Conservation (phyloP, 2,888 invertebrate species). For the Antheraea assamensis region DNA sequence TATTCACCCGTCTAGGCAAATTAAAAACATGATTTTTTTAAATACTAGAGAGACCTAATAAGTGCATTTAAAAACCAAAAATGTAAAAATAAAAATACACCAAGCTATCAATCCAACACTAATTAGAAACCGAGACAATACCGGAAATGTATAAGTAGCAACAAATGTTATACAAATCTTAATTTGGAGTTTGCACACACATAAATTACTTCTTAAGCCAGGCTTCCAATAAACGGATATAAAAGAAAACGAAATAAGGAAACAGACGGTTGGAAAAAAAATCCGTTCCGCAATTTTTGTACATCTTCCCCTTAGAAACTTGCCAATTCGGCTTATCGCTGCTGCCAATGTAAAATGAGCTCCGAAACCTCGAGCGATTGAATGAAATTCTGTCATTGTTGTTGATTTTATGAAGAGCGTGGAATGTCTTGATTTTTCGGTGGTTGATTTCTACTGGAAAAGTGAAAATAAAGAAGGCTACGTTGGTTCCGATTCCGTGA, state of each 20-base stretch:
- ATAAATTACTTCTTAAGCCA: constrained; percentile 68
- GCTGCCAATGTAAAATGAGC: constrained; percentile 51
- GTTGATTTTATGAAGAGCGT: constrained; percentile 10
- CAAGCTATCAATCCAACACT: neutral
- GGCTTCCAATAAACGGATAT: constrained; percentile 69
- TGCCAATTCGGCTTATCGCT: constrained; percentile 53
- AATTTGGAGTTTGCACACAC: constrained; percentile 47
- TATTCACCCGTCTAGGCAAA: neutral
- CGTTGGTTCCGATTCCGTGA: constrained; percentile 63
- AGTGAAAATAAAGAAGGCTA: constrained; percentile 62
- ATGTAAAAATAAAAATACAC: neutral
- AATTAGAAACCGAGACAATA: constrained; percentile 4
- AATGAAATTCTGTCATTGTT: neutral
- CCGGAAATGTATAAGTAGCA: constrained; percentile 20
- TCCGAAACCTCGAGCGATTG: constrained; percentile 10
- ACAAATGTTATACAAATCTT: constrained; percentile 34
- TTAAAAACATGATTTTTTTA: neutral
- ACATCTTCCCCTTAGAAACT: constrained; percentile 57
- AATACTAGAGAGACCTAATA: too few species aligned
- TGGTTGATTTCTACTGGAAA: constrained; percentile 50
- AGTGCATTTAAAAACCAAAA: neutral
- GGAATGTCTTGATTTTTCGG: constrained; percentile 47
- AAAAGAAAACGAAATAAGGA: constrained; percentile 70
- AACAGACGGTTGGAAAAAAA: constrained; percentile 61
- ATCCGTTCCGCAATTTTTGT: constrained; percentile 63